A percentile compares a stretch with the other conserved stretches of the same genome.
These are phyloP conservation scores for Nineta flava DNA, from an alignment of 2,888 invertebrate species.

Conservation along the genomic window DNA sequence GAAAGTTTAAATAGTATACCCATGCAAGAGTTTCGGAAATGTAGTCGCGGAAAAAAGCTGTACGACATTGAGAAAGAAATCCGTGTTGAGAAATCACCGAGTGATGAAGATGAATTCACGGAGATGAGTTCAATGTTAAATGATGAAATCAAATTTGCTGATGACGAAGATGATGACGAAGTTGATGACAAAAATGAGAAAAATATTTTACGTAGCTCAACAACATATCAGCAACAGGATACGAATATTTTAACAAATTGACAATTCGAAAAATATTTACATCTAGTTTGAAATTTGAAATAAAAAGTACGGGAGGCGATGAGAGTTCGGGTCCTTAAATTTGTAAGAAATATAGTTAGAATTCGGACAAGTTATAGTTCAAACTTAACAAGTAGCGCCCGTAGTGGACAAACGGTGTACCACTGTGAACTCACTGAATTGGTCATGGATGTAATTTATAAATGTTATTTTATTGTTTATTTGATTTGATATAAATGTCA, in stretches of 20 bases:
- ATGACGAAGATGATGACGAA: conserved; percentile 36
- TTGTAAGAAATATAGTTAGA: no score
- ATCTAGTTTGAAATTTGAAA: background rate
- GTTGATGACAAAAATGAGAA: conserved; percentile 5
- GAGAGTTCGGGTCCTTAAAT: no score
- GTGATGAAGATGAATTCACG: conserved; percentile 35
- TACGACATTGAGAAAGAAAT: conserved; percentile 42
- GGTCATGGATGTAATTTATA: no score
- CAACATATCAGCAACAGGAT: background rate
- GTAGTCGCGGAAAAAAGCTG: background rate
- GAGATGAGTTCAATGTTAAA: conserved; percentile 24
- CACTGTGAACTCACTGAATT: no score
- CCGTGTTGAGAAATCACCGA: conserved; percentile 48
- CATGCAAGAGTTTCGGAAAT: background rate
- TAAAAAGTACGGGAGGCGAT: no score
- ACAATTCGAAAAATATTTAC: background rate
- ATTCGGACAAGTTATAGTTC: no score
- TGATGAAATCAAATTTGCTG: conserved; percentile 53
- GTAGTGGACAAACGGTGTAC: no score
- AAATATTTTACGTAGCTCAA: background rate
- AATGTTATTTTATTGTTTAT: no score
- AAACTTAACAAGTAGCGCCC: no score
- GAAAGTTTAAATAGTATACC: background rate
- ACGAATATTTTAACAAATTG: background rate
- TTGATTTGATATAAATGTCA: no score